Base-by-base conservation (phyloP, 1,140 invertebrate species). In the Steinernema feltiae region DNA sequence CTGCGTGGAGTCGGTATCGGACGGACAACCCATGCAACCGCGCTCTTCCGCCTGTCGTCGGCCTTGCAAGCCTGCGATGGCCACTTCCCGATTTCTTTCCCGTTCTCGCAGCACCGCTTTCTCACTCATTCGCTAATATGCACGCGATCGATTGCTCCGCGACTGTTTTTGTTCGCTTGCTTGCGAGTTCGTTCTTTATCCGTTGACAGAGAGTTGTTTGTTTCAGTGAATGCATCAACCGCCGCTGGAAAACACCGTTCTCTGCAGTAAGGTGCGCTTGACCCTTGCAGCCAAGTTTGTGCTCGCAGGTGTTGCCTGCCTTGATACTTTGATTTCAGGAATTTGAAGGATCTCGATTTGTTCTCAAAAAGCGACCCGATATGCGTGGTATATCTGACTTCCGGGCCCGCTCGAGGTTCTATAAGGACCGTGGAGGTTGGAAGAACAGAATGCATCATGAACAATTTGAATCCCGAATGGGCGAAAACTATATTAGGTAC, bases 391-490 rank as follows among this genome's bases (percentile, higher is more conserved):
- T 83, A 77, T 41, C 30, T 70, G 31, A 41, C 75, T n/a, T 70
- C 71, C 27, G 53, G 74, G 17, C 17, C 32, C n/a, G 53, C 21
- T 53, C 63, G 31, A 41, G 41, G 69, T 1, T 30, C 75, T 70
- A 24, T 17, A 72, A 2, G 0, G 21, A 83, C 70, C 79, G 75
- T 76, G 1, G 87, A 88, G 76, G 80, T 89, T 76, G 89, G 89
- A 27, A 79, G 89, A 53, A 90, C 89, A 24, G 89, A 90, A 81
- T 85, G 86, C 32, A 87, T 90, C 18, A 87, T 87, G 82, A 89
- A 90, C 83, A 88, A 86, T 79, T 80, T 90, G 48, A 89, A 89
- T 82, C 89, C 89, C 31, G 85, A 88, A 73, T 90, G 89, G 87
- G 87, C 87, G 1, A 88, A 87, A 73, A 89, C 89, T 80, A 88